A percentile compares a stretch with the other conserved stretches of the same genome.
phyloP scores from a whole-genome alignment of 2,113 vertebrate genomes.

The Trematocara marginatum region DNA sequence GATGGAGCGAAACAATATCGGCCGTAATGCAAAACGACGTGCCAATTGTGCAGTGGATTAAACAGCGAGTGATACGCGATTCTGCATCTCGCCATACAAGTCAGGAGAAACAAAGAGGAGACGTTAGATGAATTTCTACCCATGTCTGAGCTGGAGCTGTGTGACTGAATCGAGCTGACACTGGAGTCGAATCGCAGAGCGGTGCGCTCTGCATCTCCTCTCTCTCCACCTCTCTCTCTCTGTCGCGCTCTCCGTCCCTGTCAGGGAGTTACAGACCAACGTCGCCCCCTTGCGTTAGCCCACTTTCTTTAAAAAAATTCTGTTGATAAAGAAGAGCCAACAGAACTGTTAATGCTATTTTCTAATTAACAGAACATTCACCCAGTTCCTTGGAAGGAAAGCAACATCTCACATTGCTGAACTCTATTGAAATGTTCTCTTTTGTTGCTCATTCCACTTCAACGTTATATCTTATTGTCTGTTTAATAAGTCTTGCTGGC shows the following conservation, averaged over 20 bases:
- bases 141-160: conserved; percentile 62
- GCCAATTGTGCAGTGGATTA: conserved; percentile 59
- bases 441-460: background rate
- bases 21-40: conserved; percentile 58
- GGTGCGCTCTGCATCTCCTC: background rate
- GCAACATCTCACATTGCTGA: background rate
- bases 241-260: background rate
- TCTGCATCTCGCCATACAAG: conserved; percentile 55
- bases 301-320: background rate
- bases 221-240: background rate
- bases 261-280: conserved; percentile 48
- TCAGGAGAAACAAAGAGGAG: conserved; percentile 63
- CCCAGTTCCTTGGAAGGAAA: background rate
- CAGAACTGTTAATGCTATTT: background rate
- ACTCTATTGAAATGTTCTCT: background rate
- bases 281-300: conserved; percentile 65
- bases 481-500: background rate
- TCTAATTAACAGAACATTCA: background rate
- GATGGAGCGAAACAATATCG: conserved; percentile 34
- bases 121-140: conserved; percentile 60
- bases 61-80: conserved; percentile 47
- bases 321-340: background rate
- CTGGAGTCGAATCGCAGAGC: conserved; percentile 26
- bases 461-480: background rate
- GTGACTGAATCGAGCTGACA: conserved; percentile 70